These are phyloP conservation scores for Butorides virescens DNA, from an alignment of 2,113 vertebrate species.

Conservation along the genomic window DNA sequence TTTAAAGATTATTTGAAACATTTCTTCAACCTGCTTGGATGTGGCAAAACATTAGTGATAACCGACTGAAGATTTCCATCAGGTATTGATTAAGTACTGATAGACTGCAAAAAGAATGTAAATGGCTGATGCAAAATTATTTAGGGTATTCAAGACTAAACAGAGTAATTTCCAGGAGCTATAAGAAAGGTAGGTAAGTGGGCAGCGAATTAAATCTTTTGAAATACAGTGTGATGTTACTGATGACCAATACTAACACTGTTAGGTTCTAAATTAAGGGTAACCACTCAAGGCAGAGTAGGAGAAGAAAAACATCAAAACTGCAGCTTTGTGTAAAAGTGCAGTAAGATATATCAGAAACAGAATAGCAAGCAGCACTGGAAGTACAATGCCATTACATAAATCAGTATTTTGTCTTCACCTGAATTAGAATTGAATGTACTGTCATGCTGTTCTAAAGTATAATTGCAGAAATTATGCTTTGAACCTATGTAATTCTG, in stretches of 20 bases:
- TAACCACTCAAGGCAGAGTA: not conserved
- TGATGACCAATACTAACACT: not conserved
- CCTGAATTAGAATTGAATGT: not conserved
- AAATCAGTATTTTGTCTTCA: not conserved
- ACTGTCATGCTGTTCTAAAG: not conserved
- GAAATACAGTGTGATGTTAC: accelerated
- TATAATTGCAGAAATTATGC: not conserved
- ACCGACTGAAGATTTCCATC: not conserved
- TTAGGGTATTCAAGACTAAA: not conserved
- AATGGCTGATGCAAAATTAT: not conserved
- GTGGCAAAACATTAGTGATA: not conserved
- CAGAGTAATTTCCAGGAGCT: not conserved
- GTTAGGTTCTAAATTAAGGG: not conserved
- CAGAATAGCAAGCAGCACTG: not conserved
- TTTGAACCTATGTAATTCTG: not conserved
- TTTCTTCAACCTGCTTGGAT: not conserved
- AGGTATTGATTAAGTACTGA: not conserved
- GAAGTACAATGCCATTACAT: not conserved
- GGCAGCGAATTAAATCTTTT: not conserved
- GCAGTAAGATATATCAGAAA: not conserved
- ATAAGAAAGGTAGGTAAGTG: not conserved
- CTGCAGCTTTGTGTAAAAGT: not conserved
- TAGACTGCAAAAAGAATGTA: not conserved
- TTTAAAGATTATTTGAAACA: not conserved
- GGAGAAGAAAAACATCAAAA: not conserved